Evolutionary conservation across 2,888 invertebrate species (phyloP).

Genomic region (Mimas tiliae): DNA sequence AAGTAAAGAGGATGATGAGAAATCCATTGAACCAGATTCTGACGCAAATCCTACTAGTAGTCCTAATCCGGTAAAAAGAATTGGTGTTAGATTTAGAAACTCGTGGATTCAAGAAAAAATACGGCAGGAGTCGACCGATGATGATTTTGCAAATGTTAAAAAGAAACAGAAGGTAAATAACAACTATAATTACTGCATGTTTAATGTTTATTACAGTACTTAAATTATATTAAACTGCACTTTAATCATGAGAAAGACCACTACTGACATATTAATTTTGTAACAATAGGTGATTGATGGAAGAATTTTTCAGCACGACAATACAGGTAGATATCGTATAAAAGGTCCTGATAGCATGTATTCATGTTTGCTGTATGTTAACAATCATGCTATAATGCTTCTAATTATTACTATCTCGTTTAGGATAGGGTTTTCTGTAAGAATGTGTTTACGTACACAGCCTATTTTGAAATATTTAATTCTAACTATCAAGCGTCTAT

Average conservation of each 20-base stretch:
- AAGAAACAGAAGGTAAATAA: conserved; percentile 69
- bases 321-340: conserved; percentile 56
- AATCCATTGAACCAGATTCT: conserved; percentile 66
- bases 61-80: conserved; percentile 61
- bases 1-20: conserved; percentile 77
- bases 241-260: conserved; percentile 27
- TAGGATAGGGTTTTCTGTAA: not conserved
- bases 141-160: conserved; percentile 62
- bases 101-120: conserved; percentile 66
- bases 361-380: conserved; percentile 5
- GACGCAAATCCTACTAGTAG: conserved; percentile 66
- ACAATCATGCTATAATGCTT: not conserved
- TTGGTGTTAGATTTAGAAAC: conserved; percentile 72
- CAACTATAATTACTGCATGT: conserved; percentile 31
- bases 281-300: conserved; percentile 66
- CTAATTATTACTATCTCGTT: not conserved
- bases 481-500: too few relatives aligned
- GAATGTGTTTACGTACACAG: not conserved
- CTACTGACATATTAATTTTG: conserved; percentile 51
- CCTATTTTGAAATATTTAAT: too few relatives aligned
- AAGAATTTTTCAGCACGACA: conserved; percentile 57
- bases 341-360: conserved; percentile 2
- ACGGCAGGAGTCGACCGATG: conserved; percentile 66
- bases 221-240: conserved; percentile 32
- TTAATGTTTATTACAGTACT: conserved; percentile 28